Evolutionary conservation across 92 coral and sea anemone genomes (phyloP), one percentile per base, ranked within the genome.

Genomic region (Zoanthus sociatus): DNA sequence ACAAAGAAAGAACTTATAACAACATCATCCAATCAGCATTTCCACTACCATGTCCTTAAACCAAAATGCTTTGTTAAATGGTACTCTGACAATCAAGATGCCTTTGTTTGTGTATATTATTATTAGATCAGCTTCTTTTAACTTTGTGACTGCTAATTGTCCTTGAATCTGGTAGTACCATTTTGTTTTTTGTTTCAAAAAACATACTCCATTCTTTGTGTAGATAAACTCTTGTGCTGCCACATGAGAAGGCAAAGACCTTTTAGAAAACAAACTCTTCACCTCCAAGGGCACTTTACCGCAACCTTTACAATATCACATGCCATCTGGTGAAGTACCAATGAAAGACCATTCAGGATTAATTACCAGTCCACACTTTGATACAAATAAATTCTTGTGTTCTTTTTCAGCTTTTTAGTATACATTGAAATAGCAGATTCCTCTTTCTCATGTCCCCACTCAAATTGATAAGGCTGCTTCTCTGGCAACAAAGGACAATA

Each of bases 81-180:
- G 31, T 20, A 89, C 89, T 31, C 69, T 66, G 44, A 89, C 77
- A 48, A 89, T 44, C 87, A 84, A 26, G 79, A 89, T 89, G 4
- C 86, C 92, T 61, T 89, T 89, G 82, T 90, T 90, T 15, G 87
- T 85, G 73, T 90, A 90, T 12, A 90, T 78, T 48, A 90, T 78
- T 48, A 90, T 50, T 17, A 90, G 68, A 78, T 84, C 92, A 12
- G 89, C 89, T 20, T n/a, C 17, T 30, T 16, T 9, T 7, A 84
- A 63, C 56, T 73, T 63, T 11, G 89, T 77, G 26, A 72, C 63
- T 9, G 79, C 79, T 26, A 89, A 18, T 83, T 89, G 76, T 5
- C 79, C 88, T 37, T 89, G 88, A 20, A 89, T 89, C 54, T 89
- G 91, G 58, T 76, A 89, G 67, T 89, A 76, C 92, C 92, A 89